Evolutionary conservation across 2,888 invertebrate genomes (phyloP), one percentile per base, ranked within the genome.

Genomic region (Drosophila dives): DNA sequence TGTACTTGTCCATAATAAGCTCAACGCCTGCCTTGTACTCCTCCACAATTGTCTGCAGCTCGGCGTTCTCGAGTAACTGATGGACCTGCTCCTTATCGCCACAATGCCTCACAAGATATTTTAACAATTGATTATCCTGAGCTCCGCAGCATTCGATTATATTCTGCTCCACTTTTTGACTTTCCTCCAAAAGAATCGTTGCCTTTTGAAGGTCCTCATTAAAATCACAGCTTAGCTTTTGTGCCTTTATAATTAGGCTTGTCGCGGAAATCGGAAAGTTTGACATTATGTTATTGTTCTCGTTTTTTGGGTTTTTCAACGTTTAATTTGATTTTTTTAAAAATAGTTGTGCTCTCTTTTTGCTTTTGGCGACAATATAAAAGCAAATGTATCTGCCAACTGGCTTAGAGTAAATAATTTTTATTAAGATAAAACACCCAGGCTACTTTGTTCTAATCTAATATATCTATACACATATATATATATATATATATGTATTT

Each of bases 121-220:
- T 89, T 1, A 82, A 45, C 55, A 78, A 32, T 10, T 79, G 71
- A 40, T 80, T 78, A 0, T 85, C 66, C 5, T 82, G 74, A 1
- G 56, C 71, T 12, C 69, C 72, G 11, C 60, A 55, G 2, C 71
- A 77, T 7, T 71, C 69, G 2, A 50, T 11, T 4, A 87, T 32
- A 7, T 62, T 63, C 15, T 61, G 23, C 11, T 89, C 55, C 33
- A 77, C 53, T 3, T 3, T 23, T 6, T 67, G n/a, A 1, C 73
- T 64, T 1, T 87, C 83, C 7, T 12, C n/a, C 12, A 86, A n/a
- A 0, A 89, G 55, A n/a, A 17, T n/a, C 10, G 66, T 33, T 15
- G 77, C 50, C 42, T 63, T 64, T 29, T 20, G 32, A 1, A 75
- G 26, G n/a, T 87, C 50, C 7, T 78, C 67, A 3, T 40, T 56